These are phyloP conservation scores for Mustela erminea DNA, from an alignment of 2,797 vertebrate genomes.

Conservation along the genomic window DNA sequence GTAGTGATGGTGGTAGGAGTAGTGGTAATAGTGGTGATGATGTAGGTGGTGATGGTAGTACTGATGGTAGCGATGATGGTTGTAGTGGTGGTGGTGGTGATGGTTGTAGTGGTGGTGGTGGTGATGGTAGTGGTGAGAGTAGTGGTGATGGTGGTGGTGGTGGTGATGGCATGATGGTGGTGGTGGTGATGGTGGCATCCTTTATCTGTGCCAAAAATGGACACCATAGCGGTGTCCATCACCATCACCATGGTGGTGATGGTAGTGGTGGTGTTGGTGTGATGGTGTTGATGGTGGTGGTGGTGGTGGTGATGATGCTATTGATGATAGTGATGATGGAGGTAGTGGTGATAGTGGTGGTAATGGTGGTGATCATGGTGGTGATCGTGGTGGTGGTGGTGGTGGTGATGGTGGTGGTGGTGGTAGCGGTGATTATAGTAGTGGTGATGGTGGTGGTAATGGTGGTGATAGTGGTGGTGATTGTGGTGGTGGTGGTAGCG, in stretches of 20 bases:
- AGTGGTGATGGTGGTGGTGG: accelerated
- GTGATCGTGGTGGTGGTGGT: accelerated
- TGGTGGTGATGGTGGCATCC: background rate
- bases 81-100: no score
- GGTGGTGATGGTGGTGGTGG: background rate
- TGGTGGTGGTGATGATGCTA: accelerated
- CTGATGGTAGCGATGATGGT: accelerated
- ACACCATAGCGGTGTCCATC: no score
- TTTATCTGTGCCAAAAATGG: no score
- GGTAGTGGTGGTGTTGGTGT: background rate
- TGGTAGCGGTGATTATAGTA: accelerated
- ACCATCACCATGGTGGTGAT: no score
- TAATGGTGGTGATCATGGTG: no score
- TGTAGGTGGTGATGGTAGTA: background rate
- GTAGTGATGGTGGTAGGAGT: no score
- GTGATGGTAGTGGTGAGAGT: accelerated
- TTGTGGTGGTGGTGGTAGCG: background rate
- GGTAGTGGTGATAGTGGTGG: accelerated
- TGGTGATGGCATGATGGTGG: accelerated
- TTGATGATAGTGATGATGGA: no score
- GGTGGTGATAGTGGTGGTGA: background rate
- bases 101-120: background rate
- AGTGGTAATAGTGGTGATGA: no score
- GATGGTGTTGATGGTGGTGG: accelerated
- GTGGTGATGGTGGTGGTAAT: accelerated